A percentile compares a stretch with the other conserved stretches of the same genome.
Evolutionary conservation across 2,888 invertebrate genomes (phyloP).

Genomic region (Chironomus tentans): DNA sequence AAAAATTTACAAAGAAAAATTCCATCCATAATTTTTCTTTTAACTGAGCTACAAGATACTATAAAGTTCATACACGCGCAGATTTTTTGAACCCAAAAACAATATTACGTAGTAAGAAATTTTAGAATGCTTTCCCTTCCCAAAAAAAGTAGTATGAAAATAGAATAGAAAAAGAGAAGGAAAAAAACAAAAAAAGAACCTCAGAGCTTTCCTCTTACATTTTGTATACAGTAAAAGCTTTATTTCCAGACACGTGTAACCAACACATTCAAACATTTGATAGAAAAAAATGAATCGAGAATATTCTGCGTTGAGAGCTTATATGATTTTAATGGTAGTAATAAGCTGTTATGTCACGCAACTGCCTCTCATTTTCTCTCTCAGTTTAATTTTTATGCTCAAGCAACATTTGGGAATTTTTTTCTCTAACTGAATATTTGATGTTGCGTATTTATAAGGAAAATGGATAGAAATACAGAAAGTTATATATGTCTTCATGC

Average conservation of each 20-base stretch:
- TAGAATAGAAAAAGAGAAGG: neutral
- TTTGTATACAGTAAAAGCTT: neutral
- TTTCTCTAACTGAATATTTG: too few relatives aligned
- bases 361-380: neutral
- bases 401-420: too few relatives aligned
- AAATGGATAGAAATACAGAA: too few relatives aligned
- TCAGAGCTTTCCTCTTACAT: neutral
- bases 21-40: too few relatives aligned
- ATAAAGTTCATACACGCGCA: slow-evolving; percentile 15
- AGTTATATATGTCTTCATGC: too few relatives aligned
- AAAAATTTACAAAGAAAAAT: too few relatives aligned
- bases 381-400: too few relatives aligned
- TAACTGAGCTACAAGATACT: too few relatives aligned
- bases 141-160: too few relatives aligned
- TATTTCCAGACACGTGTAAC: slow-evolving; percentile 13
- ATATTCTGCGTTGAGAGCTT: neutral
- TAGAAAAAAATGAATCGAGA: neutral
- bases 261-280: neutral
- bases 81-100: neutral
- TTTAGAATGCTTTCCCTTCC: neutral
- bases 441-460: too few relatives aligned
- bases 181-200: neutral
- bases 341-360: slow-evolving; percentile 1
- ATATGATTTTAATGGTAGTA: neutral
- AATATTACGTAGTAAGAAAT: neutral